Conservation (phyloP, 2,113 vertebrate genomes). For the Lipophrys pholis region DNA sequence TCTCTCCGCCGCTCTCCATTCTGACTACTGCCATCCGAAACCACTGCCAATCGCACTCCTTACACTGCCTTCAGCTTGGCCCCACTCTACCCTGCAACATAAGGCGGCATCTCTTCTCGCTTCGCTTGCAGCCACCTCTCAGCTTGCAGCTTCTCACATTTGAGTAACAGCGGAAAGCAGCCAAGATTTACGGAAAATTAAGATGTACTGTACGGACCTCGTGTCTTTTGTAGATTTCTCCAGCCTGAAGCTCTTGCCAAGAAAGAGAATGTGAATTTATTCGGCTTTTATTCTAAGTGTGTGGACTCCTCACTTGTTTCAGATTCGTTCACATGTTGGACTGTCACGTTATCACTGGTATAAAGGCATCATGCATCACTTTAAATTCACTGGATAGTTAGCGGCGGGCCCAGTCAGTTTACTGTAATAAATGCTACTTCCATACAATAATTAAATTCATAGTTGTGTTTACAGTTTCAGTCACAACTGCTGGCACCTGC, state of each 20-base stretch:
- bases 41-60: conserved; percentile 44
- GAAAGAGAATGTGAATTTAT: conserved; percentile 40
- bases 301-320: conserved; percentile 44
- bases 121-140: conserved; percentile 34
- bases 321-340: conserved; percentile 24
- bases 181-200: conserved; percentile 31
- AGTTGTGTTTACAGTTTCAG: too few relatives aligned
- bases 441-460: too few relatives aligned
- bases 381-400: too few relatives aligned
- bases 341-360: conserved; percentile 18
- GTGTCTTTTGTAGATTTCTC: conserved; percentile 17
- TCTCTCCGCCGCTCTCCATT: conserved; percentile 9
- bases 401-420: too few relatives aligned
- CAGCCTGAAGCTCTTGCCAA: conserved; percentile 19
- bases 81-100: conserved; percentile 39
- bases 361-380: too few relatives aligned
- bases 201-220: conserved; percentile 26
- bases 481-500: too few relatives aligned
- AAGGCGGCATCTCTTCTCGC: conserved; percentile 39
- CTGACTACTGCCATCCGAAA: conserved; percentile 11
- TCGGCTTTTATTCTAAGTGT: conserved; percentile 45
- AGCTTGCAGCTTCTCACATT: background rate
- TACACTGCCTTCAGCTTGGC: conserved; percentile 27
- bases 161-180: conserved; percentile 4
- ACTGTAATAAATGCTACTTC: too few relatives aligned